Evolutionary conservation across 2,113 vertebrate genomes (phyloP).

Genomic region (Aegithalos caudatus): DNA sequence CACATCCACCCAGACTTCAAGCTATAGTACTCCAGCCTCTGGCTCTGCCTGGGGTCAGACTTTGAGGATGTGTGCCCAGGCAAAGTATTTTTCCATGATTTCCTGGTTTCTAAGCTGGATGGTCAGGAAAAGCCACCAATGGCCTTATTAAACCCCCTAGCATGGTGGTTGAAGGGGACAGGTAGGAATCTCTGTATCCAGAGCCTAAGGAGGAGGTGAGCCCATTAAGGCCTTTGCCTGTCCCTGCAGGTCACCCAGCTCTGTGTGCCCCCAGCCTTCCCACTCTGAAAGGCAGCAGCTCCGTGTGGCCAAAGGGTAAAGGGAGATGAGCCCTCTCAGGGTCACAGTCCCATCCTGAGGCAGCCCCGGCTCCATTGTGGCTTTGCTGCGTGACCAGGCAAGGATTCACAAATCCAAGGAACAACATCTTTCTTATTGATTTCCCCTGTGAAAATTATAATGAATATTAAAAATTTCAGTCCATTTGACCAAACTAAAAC

Average conservation of each 20-base stretch:
- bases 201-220: not conserved
- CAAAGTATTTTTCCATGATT: not conserved
- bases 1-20: not conserved
- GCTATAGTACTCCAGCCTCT: not conserved
- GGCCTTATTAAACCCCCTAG: not conserved
- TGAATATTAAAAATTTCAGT: not conserved
- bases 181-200: rapidly evolving
- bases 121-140: not conserved
- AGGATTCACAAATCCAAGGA: not conserved
- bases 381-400: not conserved
- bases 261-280: not conserved
- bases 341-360: not conserved
- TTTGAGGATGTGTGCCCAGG: not conserved
- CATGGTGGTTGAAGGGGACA: not conserved
- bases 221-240: not conserved
- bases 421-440: not conserved
- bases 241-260: not conserved
- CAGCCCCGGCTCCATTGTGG: not conserved
- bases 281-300: not conserved
- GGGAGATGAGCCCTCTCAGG: rapidly evolving
- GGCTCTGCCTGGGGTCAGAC: not conserved
- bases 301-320: rapidly evolving
- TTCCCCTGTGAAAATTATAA: not conserved
- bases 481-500: not conserved
- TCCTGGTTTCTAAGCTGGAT: not conserved